phyloP scores from a whole-genome alignment of 53 echinoderm and acorn worm species.

The Actinopyga echinites region DNA sequence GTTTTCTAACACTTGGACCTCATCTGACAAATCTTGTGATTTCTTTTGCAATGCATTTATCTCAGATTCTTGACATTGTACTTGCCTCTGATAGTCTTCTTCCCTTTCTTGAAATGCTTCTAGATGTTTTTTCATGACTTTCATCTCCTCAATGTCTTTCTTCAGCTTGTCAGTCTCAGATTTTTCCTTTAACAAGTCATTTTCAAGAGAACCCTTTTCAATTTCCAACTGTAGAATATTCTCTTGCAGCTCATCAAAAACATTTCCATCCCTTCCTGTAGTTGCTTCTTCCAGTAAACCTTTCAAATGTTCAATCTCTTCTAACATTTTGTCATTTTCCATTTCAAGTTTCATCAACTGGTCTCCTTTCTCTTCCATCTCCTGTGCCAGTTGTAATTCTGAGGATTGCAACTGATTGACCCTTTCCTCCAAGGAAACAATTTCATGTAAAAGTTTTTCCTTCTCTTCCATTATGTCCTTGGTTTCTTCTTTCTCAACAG shows the following conservation, averaged over 20 bases:
- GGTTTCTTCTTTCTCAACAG: not conserved
- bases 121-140: not conserved
- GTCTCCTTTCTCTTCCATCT: too few species aligned
- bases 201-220: too few species aligned
- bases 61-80: constrained; percentile 20
- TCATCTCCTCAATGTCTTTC: not conserved
- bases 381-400: too few species aligned
- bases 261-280: too few species aligned
- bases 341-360: too few species aligned
- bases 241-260: too few species aligned
- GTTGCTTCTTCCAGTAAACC: too few species aligned
- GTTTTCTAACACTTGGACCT: not conserved
- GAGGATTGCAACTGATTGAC: not conserved
- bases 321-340: too few species aligned
- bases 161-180: not conserved
- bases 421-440: not conserved
- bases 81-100: not conserved
- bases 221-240: too few species aligned
- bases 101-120: not conserved
- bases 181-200: not conserved
- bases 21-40: not conserved
- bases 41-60: not conserved
- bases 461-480: not conserved
- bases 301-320: too few species aligned
- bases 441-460: not conserved